Conservation (phyloP, 2,113 vertebrate species). For the Papio anubis region DNA sequence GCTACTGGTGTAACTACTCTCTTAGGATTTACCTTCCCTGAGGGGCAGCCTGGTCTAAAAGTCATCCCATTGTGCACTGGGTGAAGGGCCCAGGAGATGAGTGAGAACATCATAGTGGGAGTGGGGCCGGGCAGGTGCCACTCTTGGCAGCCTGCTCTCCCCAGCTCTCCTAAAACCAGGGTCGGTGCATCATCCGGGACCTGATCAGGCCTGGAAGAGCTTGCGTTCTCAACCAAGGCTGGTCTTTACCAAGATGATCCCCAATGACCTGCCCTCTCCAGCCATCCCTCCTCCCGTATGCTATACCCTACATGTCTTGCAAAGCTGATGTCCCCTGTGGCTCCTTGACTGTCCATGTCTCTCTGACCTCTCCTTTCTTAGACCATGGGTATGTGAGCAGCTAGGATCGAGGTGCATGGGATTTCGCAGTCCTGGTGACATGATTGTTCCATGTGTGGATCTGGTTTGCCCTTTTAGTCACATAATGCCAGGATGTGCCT, state of each 20-base stretch:
- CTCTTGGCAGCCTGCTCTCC: background rate
- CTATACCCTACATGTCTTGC: too few species aligned
- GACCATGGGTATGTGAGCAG: too few species aligned
- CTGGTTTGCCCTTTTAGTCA: background rate
- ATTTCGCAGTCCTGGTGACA: background rate
- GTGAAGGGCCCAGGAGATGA: background rate
- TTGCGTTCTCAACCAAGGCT: background rate
- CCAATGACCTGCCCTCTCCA: background rate
- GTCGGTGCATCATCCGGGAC: background rate
- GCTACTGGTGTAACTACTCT: too few species aligned
- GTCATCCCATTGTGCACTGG: background rate
- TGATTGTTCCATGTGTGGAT: background rate
- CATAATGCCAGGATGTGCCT: background rate
- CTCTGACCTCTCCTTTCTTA: background rate
- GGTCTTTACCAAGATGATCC: too few species aligned
- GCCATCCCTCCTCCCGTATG: background rate
- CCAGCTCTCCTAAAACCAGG: background rate
- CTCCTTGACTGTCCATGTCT: background rate
- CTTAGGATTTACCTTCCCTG: background rate
- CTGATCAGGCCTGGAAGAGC: background rate
- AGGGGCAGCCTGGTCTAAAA: background rate
- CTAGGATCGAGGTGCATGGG: accelerated
- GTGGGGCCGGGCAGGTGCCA: background rate
- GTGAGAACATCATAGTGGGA: background rate
- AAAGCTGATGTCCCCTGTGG: background rate